These are phyloP conservation scores for Galleria mellonella DNA, from an alignment of 1,140 invertebrate species.

Conservation along the genomic window DNA sequence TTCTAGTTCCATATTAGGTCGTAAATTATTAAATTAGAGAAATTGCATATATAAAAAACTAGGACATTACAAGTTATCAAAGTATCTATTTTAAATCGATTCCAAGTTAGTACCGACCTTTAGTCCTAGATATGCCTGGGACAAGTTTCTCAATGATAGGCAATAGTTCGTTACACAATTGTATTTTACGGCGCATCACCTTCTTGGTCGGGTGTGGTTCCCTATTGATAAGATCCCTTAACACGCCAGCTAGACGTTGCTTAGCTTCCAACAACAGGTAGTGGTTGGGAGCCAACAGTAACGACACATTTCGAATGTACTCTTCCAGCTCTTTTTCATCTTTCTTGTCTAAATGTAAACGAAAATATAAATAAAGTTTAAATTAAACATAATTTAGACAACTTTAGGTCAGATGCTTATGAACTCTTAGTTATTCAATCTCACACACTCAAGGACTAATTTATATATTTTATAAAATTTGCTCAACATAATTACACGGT, in stretches of 20 bases:
- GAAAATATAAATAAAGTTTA: too few species aligned
- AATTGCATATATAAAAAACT: too few species aligned
- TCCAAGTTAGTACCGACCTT: conserved; percentile 62
- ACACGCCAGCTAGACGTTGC: conserved; percentile 77
- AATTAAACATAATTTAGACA: too few species aligned
- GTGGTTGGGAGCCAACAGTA: conserved; percentile 78
- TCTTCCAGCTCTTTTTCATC: conserved; percentile 75
- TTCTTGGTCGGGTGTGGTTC: conserved; percentile 72
- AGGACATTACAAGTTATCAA: too few species aligned
- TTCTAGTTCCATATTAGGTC: too few species aligned
- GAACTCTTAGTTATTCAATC: too few species aligned
- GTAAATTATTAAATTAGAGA: too few species aligned
- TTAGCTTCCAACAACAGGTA: conserved; percentile 79
- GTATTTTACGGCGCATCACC: conserved; percentile 77
- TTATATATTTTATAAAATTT: too few species aligned
- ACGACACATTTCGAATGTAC: conserved; percentile 75
- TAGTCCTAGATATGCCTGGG: conserved; percentile 83
- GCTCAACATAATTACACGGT: too few species aligned
- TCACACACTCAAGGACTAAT: too few species aligned
- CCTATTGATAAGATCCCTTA: conserved; percentile 73
- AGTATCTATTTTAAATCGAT: too few species aligned
- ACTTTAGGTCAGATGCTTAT: too few species aligned
- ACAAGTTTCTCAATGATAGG: conserved; percentile 79
- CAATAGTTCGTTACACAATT: conserved; percentile 79
- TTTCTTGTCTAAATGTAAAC: conserved; percentile 45